phyloP scores from a whole-genome alignment of 2,113 vertebrate species.

The Pelecanoides urinatrix region DNA sequence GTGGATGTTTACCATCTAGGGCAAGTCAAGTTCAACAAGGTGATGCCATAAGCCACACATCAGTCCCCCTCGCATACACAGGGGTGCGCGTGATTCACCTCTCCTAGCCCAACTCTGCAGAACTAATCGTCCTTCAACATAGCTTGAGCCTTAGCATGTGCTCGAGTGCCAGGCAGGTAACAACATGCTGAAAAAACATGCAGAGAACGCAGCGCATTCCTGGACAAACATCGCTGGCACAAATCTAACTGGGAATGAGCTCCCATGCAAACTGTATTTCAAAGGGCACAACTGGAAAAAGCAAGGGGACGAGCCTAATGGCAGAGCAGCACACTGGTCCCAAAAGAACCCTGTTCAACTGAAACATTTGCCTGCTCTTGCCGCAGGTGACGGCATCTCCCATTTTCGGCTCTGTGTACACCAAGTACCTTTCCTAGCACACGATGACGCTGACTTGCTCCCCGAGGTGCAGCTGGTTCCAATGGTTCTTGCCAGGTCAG shows the following conservation, averaged over 20 bases:
- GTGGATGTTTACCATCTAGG: too few species aligned
- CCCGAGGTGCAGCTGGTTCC: background rate
- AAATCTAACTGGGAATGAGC: fast-evolving
- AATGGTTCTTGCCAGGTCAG: fast-evolving
- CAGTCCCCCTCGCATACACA: too few species aligned
- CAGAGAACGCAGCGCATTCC: background rate
- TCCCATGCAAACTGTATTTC: background rate
- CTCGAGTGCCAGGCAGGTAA: fast-evolving
- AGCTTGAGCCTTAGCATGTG: background rate
- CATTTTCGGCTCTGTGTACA: background rate
- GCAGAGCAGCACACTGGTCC: background rate
- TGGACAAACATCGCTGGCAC: background rate
- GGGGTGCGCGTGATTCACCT: fast-evolving
- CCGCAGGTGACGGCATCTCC: background rate
- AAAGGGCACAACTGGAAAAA: background rate
- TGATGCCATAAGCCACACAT: background rate
- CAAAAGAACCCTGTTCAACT: background rate
- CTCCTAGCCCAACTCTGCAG: background rate
- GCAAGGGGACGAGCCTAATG: background rate
- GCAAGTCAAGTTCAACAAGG: background rate
- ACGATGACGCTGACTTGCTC: fast-evolving
- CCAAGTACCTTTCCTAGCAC: background rate
- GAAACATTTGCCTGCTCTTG: background rate
- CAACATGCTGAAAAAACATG: too few species aligned
- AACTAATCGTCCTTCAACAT: fast-evolving